phyloP scores from a whole-genome alignment of 2,113 vertebrate genomes.

The Polypterus bichir region DNA sequence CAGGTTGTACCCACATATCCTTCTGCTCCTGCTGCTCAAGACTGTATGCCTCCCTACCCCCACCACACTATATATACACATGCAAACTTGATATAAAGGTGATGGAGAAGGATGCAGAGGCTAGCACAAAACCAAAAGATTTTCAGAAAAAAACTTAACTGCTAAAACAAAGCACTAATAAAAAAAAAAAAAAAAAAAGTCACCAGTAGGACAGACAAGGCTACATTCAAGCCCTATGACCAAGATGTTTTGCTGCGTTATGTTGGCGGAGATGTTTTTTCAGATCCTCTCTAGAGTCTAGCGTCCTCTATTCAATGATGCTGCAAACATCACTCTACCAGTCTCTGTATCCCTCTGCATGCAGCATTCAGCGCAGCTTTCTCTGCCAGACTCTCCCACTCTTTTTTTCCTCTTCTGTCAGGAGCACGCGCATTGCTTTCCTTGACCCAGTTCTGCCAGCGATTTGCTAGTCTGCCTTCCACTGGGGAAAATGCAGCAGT shows the following conservation, averaged over 20 bases:
- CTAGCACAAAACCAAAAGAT: too few species aligned
- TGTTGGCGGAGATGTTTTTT: not conserved
- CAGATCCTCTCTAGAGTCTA: constrained; percentile 14
- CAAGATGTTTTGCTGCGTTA: not conserved
- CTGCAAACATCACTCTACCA: constrained; percentile 29
- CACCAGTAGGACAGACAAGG: not conserved
- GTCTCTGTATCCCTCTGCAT: constrained; percentile 6
- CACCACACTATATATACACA: too few species aligned
- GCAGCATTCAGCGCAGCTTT: constrained; percentile 6
- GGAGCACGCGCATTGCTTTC: constrained; percentile 35
- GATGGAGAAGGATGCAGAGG: too few species aligned
- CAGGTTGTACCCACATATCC: constrained; percentile 25
- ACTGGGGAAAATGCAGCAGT: constrained; percentile 13
- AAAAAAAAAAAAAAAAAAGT: not conserved
- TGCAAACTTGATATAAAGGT: too few species aligned
- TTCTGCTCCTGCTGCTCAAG: not conserved
- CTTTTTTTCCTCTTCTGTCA: constrained; percentile 6
- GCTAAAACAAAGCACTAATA: not conserved
- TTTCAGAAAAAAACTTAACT: constrained; percentile 3
- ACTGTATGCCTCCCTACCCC: constrained; percentile 9
- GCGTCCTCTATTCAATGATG: constrained; percentile 30
- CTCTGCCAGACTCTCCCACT: constrained; percentile 10
- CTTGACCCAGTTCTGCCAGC: constrained; percentile 52
- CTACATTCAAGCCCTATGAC: constrained; percentile 21
- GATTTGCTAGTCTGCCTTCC: constrained; percentile 33